Evolutionary conservation across 1,140 invertebrate genomes (phyloP), one percentile per base, ranked within the genome.

Genomic region (Tetramorium parvispinum): DNA sequence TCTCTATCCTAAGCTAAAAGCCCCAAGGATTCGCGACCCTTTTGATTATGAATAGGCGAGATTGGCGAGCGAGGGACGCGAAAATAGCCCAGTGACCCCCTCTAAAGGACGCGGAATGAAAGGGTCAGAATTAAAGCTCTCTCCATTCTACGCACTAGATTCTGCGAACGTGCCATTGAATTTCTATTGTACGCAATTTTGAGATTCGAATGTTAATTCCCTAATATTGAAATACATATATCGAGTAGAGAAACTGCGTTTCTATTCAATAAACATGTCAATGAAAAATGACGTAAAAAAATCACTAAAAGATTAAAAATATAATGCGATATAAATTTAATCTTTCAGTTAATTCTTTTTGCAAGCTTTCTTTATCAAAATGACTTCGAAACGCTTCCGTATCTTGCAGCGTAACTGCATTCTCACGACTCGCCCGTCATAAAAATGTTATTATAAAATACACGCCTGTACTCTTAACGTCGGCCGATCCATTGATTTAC

Each of bases 1-100:
- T 87, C 79, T 85, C 59, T 57, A 75, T 75, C 51, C 79, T 57
- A 21, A 73, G 68, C 68, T 83, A 83, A 83, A 83, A 66, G 79
- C 66, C 57, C 77, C 59, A 65, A 86, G 75, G 53, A 79, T 61
- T 68, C 24, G 43, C 59, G 65, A 37, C 68, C 70, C 70, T 79
- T 77, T 77, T 68, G 87, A 87, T 88, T 88, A 87, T 87, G 88
- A 89, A 89, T 89, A 85, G 73, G 5, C 65, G 43, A 73, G 85
- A 65, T 88, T 59, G 76, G 70, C 55, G 71, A 43, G 49, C 61
- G 40, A 59, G 77, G 65, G 53, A 71, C 55, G 53, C 68, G 79
- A 83, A 83, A 75, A 59, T 83, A 86, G 53, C 70, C 55, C 37
- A 51, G 63, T 63, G 65, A 51, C 85, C 32, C 61, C 32, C 61